Evolutionary conservation across 1,140 invertebrate genomes (phyloP), one percentile per base, ranked within the genome.

Genomic region (Plodia interpunctella): DNA sequence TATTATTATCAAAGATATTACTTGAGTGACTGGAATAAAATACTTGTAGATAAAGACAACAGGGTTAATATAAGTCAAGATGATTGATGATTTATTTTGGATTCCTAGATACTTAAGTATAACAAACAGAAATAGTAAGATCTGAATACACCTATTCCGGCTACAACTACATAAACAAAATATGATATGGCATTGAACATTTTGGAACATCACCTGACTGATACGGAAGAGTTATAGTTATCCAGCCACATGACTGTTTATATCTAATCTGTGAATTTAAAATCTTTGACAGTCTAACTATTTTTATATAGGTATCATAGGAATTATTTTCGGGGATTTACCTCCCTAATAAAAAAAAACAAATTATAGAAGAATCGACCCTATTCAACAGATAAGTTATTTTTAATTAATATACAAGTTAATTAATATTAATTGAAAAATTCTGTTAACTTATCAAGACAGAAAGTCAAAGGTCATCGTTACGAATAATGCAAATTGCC

Each of bases 1-100:
- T 44, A 44, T 44, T 44, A 44, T 65, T 18, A 59, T 60, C 10
- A 38, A 15, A 20, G 35, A 65, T 59, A 65, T 59, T 15, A 15
- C 38, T 44, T 15, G 38, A 44, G 38, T 17, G 38, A 15, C 38
- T 44, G n/a, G 15, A 44, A 15, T 44, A 44, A n/a, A 44, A 44
- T 15, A 15, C 13, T 44, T 17, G 15, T 44, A n/a, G 38, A 44
- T 44, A 44, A 44, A 44, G 38, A 15, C n/a, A 44, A 44, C 38
- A 44, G 38, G 38, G 13, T 44, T 44, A 44, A 44, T 44, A n/a
- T n/a, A 44, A 44, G 13, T 44, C 38, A 44, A 15, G 38, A 32
- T 32, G 30, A 32, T 32, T 32, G 30, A 32, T 32, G 30, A 32
- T 11, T 44, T 13, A n/a, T 44, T 15, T 6, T 15, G 38, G 10